Evolutionary conservation across 2,888 invertebrate genomes (phyloP), one percentile per base, ranked within the genome.

Genomic region (Heliconius ethilla): DNA sequence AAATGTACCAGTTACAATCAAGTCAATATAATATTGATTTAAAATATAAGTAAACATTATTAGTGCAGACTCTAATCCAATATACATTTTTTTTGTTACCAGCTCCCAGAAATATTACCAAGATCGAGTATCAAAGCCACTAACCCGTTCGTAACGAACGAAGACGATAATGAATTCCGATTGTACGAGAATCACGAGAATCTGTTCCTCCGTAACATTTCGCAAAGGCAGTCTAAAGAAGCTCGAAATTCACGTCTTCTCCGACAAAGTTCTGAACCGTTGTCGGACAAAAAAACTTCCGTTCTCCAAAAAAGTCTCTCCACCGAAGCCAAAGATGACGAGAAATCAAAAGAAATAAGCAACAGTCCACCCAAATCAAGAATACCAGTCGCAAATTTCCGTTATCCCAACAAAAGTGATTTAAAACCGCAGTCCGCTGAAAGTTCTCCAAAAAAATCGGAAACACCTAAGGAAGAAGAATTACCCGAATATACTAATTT

Each of bases 121-220:
- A 87, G 92, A 70, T 80, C 90, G 10, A 87, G 83, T 74, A 80
- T 83, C 0, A 89, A 89, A 69, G 83, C 87, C 1, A 92, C 87
- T 22, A 95, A 91, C 81, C 94, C 92, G 0, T 95, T 92, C 85
- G 83, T 89, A 0, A 83, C 85, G 37, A 89, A 88, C 79, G 88
- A 91, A 18, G 86, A 88, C 40, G 80, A 84, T 70, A 83, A 84
- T 72, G 91, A 93, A 40, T 85, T 88, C 7, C 87, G 92, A 0
- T 84, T 94, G 0, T 94, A 94, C 86, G 93, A 94, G 81, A 92
- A 94, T 85, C 91, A 93, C 87, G 92, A 93, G 75, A 93, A 95
- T 78, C 82, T 91, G 1, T 94, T 90, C 87, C 89, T 91, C 9
- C 88, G 90, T 72, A 95, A 90, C 82, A 90, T 92, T 0, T 94